Percentiles rank a stretch among this genome's conserved stretches.
Evolutionary conservation across 2,888 invertebrate species (phyloP).

Genomic region (Scaptomyza flava): DNA sequence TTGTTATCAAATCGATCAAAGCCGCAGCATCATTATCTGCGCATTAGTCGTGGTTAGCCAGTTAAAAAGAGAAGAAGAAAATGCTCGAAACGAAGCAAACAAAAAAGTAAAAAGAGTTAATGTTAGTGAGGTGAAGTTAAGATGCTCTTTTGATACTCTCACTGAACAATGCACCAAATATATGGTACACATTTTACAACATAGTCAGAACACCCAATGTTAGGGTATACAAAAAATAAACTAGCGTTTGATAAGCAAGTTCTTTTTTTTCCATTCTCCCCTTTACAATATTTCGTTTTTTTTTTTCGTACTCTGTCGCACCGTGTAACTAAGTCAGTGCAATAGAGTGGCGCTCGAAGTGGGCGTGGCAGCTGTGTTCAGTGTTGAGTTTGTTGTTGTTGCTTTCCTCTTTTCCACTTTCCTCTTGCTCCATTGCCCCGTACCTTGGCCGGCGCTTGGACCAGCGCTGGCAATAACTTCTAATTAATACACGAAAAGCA

Average conservation of each 20-base stretch:
- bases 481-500: slow-evolving; percentile 80
- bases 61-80: slow-evolving; percentile 13
- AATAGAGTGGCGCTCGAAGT: slow-evolving; percentile 7
- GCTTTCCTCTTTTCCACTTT: too few relatives aligned
- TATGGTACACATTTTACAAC: too few relatives aligned
- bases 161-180: not conserved
- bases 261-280: slow-evolving; percentile 8
- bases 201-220: too few relatives aligned
- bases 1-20: slow-evolving; percentile 79
- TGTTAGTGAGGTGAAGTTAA: not conserved
- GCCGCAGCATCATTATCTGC: slow-evolving; percentile 76
- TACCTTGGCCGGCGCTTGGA: slow-evolving; percentile 56
- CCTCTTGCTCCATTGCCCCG: slow-evolving; percentile 9
- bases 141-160: not conserved
- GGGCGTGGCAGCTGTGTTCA: slow-evolving; percentile 31
- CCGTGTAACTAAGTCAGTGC: slow-evolving; percentile 45
- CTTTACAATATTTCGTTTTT: slow-evolving; percentile 1
- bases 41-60: slow-evolving; percentile 68
- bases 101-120: slow-evolving; percentile 3
- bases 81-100: not conserved
- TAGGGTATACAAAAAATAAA: slow-evolving; percentile 28
- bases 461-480: slow-evolving; percentile 73
- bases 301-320: slow-evolving; percentile 6
- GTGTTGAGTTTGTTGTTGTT: slow-evolving; percentile 32
- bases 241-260: slow-evolving; percentile 57